Conservation (phyloP, 2,113 vertebrate genomes). For the Hyperopisus bebe region DNA sequence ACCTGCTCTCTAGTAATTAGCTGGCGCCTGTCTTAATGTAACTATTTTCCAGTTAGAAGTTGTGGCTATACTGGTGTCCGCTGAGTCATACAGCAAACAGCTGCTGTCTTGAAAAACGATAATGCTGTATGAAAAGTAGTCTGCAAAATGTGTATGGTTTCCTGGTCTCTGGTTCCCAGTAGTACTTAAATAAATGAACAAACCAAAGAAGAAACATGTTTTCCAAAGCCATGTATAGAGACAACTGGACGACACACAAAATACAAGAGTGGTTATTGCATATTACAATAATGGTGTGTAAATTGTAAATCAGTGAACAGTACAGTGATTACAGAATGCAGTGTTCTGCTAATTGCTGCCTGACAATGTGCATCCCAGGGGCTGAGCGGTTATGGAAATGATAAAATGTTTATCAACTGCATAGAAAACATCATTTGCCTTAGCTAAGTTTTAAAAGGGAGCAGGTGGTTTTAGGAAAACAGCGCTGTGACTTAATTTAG, state of each 20-base stretch:
- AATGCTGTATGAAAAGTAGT: neutral
- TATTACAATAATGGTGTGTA: neutral
- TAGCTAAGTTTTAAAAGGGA: neutral
- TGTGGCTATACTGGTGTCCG: neutral
- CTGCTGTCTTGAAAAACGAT: neutral
- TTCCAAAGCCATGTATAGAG: neutral
- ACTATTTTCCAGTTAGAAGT: neutral
- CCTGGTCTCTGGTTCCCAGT: neutral
- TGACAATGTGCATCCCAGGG: neutral
- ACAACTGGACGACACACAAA: neutral
- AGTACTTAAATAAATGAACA: neutral
- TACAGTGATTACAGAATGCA: neutral
- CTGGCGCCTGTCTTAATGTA: neutral
- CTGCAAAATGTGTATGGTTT: neutral
- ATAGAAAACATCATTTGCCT: neutral
- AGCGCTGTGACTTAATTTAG: neutral
- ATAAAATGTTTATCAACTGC: neutral
- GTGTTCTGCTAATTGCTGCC: neutral
- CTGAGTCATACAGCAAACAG: neutral
- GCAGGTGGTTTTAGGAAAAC: neutral
- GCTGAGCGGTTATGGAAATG: neutral
- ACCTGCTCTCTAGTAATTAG: neutral
- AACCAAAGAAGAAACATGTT: neutral
- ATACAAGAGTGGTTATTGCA: neutral
- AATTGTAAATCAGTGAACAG: neutral